Conservation (phyloP, 2,797 vertebrate species). For the Chaetodon trifasciatus region DNA sequence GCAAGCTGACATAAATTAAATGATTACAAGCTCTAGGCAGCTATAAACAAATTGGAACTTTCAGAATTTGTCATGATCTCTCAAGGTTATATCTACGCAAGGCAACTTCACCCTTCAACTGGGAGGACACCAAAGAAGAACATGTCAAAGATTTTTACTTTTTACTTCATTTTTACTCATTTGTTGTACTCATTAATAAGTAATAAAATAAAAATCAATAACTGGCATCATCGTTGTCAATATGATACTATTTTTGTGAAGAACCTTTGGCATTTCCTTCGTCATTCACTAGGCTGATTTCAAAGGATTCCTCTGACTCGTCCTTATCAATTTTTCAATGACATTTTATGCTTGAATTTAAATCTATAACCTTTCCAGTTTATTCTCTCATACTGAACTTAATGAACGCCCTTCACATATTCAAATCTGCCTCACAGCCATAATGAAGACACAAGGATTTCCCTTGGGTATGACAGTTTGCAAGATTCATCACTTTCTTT, state of each 20-base stretch:
- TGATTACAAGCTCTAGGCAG: constrained; percentile 3
- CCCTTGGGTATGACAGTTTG: constrained; percentile 74
- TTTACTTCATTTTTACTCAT: neutral
- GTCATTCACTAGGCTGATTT: constrained; percentile 20
- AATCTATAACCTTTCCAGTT: constrained; percentile 77
- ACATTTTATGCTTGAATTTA: constrained; percentile 73
- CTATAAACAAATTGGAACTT: constrained; percentile 1
- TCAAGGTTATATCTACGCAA: constrained; percentile 15
- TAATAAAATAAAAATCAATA: constrained; percentile 1
- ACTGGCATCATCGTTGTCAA: constrained; percentile 17
- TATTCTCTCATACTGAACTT: constrained; percentile 73
- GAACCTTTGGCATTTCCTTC: constrained; percentile 1
- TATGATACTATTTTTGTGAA: constrained; percentile 7
- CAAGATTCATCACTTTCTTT: constrained; percentile 69
- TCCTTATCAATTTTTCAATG: constrained; percentile 75
- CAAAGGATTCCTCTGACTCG: constrained; percentile 47
- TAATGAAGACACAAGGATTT: constrained; percentile 82
- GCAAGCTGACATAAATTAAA: neutral
- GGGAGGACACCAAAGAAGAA: neutral
- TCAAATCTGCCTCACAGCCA: constrained; percentile 76
- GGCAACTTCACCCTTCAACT: neutral
- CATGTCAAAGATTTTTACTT: neutral
- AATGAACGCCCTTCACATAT: constrained; percentile 83
- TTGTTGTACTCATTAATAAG: neutral
- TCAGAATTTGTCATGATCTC: neutral